Conservation (phyloP, 2,797 vertebrate species). For the Clarias laeviceps region DNA sequence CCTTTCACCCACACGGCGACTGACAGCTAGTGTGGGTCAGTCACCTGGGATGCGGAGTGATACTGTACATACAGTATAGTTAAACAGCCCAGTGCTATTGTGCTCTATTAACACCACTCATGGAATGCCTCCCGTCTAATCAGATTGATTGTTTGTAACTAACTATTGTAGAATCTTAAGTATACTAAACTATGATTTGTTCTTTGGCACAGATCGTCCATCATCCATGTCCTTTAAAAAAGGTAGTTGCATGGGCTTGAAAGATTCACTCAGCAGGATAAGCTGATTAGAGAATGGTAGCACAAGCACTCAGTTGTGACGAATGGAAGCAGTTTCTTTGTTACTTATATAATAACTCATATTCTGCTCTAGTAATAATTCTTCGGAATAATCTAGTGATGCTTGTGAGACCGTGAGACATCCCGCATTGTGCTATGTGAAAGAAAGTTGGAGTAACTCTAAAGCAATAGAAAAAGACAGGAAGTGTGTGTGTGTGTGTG, state of each 20-base stretch:
- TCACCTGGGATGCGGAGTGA: no score
- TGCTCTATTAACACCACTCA: no score
- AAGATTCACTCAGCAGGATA: neutral
- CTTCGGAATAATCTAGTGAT: neutral
- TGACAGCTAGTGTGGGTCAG: no score
- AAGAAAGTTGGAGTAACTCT: neutral
- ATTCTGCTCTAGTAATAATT: neutral
- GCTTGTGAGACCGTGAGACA: neutral
- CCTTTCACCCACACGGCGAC: no score
- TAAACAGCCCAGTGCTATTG: no score
- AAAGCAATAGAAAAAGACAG: conserved; percentile 9
- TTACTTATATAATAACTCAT: neutral
- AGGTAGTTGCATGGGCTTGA: no score
- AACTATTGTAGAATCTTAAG: no score
- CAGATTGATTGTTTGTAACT: no score
- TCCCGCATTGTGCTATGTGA: neutral
- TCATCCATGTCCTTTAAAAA: neutral
- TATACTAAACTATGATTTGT: no score
- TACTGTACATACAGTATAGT: no score
- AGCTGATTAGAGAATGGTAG: neutral
- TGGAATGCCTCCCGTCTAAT: no score
- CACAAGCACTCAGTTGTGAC: neutral
- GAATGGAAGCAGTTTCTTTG: neutral
- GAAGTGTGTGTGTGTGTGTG: neutral
- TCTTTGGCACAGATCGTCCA: neutral